Base-by-base conservation (phyloP, 2,797 vertebrate species). In the Crotalus adamanteus region DNA sequence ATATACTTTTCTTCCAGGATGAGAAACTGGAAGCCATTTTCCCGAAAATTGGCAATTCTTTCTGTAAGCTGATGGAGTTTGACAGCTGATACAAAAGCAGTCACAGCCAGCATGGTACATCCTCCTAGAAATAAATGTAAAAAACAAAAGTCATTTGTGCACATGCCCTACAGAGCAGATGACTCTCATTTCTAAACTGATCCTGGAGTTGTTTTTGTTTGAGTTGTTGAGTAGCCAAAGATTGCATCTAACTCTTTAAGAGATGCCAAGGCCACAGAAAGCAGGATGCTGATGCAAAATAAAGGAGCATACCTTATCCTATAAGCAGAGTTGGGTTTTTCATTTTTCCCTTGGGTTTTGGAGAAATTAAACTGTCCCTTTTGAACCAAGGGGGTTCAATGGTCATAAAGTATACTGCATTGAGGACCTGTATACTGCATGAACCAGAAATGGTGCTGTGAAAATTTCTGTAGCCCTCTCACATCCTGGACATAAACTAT, bases 31-130 rank as follows among this genome's bases (percentile, higher is more conserved):
- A 99, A 99, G 92, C 98, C 92, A 18, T 97, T 98, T 97, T 99
- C 99, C 60, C 92, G 96, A 94, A 98, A 98, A 97, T 99, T 99
- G 94, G 99, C 99, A 92, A 99, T 98, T 5, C 97, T 97, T 94
- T 99, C 98, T 0, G 99, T 99, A 94, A 99, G 98, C 42, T 91
- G 83, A 87, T 99, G 98, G 60, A 98, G 97, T 89, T 97, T 98
- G 94, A 98, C 93, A 0, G 98, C 98, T 0, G 98, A 98, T 97
- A 98, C 96, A 96, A 99, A 99, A 95, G 98, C 98, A 92, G 97
- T 90, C 51, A 98, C 94, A 86, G 97, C 98, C 90, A 99, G 96
- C 0, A 96, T 95, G 53, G 97, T 97, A 6, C 98, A 98, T 20
- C 98, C 92, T 63, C 98, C 99, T 99, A 97, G 61, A 97, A 97